Evolutionary conservation across 1,140 invertebrate species (phyloP), one percentile per base, ranked within the genome.

Genomic region (Heterodera carotae): DNA sequence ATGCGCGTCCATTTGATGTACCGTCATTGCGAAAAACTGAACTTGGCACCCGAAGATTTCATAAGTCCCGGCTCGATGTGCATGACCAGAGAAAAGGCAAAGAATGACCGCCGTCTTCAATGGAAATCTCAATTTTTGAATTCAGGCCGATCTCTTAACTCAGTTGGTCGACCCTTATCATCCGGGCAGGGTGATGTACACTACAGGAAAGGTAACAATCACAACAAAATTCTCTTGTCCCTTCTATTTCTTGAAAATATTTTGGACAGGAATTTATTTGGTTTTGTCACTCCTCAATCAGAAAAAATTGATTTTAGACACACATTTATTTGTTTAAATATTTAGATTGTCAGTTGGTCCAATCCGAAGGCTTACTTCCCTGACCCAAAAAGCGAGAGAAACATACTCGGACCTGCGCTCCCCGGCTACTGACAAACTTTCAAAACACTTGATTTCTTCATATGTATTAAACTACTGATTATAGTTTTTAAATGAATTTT

Each of bases 1-100:
- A 79, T 79, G 78, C 78, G 78, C 25, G 69, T 81, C 18, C 78
- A 79, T 73, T 68, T 79, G 67, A 79, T 79, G 78, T 79, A 69
- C 48, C 80, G 78, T 33, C 76, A 79, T 60, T 79, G 78, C 56
- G 78, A 79, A 22, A 79, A 79, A 43, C 34, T 79, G 39, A 53
- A 81, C 43, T 80, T 79, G 76, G 78, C 78, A 1, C 78, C 78
- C 33, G 78, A 81, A 5, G 78, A 68, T 34, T 79, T 80, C 66
- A 76, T 79, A 34, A 22, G 12, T 29, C 78, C 78, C 2, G 78
- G 78, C 18, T 56, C 43, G 22, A 79, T 79, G 27, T 79, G 78
- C 59, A 79, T 79, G 78, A 59, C 70, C 67, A 81, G 79, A 68
- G 60, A 79, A 33, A 79, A 80, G 77, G 77, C 81, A 27, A 77